A percentile compares a stretch with the other conserved stretches of the same genome.
Conservation (phyloP, 2,888 invertebrate genomes). For the Acronicta aceris region DNA sequence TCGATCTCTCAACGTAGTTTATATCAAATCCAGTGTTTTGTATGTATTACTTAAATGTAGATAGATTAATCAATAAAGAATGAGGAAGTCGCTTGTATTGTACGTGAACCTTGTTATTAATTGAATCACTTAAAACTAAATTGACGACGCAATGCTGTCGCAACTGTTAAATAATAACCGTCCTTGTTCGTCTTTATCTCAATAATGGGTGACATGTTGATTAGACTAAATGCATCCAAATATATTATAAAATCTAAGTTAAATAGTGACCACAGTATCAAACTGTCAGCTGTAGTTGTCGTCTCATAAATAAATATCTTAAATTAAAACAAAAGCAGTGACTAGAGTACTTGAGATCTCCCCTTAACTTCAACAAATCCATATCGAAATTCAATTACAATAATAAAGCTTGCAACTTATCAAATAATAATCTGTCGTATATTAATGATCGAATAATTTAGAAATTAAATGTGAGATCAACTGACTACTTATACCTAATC, state of each 20-base stretch:
- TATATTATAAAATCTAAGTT: not conserved
- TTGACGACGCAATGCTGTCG: not conserved
- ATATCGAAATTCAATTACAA: not conserved
- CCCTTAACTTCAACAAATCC: not conserved
- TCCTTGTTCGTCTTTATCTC: not conserved
- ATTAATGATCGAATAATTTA: not conserved
- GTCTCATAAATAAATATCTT: not conserved
- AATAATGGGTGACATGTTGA: not conserved
- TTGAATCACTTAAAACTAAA: constrained; percentile 20
- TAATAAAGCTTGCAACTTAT: not conserved
- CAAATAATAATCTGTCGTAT: not conserved
- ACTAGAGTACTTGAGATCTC: constrained; percentile 24
- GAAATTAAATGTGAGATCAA: not conserved
- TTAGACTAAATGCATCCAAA: not conserved
- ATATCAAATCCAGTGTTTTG: constrained; percentile 45
- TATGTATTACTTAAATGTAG: constrained; percentile 24
- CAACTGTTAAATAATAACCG: not conserved
- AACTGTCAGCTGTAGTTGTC: not conserved
- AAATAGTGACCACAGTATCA: not conserved
- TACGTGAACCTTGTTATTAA: constrained; percentile 24
- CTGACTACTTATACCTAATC: no score
- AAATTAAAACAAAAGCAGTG: constrained; percentile 13
- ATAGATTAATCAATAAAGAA: constrained; percentile 15
- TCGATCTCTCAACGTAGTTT: constrained; percentile 12
- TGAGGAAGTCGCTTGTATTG: constrained; percentile 11